These are phyloP conservation scores for Spatula clypeata DNA, from an alignment of 2,797 vertebrate genomes.

Conservation along the genomic window DNA sequence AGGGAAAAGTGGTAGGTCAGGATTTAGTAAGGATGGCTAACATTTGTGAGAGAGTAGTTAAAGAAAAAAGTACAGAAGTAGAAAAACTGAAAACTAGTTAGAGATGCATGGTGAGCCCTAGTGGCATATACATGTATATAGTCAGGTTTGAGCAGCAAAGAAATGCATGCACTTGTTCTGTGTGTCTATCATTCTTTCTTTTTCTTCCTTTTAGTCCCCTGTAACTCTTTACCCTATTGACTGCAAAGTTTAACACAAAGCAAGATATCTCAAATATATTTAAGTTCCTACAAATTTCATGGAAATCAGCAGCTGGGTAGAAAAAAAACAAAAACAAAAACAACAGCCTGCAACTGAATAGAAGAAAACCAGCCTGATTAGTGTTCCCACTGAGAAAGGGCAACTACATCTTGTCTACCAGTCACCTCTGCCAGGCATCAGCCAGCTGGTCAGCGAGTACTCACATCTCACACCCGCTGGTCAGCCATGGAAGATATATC, in stretches of 20 bases:
- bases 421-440: neutral
- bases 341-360: no score
- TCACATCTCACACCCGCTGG: accelerated
- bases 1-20: neutral
- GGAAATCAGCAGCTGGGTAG: neutral
- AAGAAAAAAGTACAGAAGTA: neutral
- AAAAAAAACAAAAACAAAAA: neutral
- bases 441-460: neutral
- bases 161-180: accelerated
- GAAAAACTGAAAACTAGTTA: neutral
- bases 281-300: neutral
- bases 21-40: neutral
- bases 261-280: neutral
- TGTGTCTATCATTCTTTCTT: neutral
- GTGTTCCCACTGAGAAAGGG: neutral
- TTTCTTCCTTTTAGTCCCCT: neutral
- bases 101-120: neutral
- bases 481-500: neutral
- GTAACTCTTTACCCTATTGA: neutral
- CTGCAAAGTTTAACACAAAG: neutral
- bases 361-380: neutral
- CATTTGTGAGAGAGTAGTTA: neutral
- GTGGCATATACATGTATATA: neutral
- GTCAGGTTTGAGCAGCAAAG: neutral
- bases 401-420: neutral